Evolutionary conservation across 2,888 invertebrate species (phyloP), one percentile per base, ranked within the genome.

Genomic region (Philonicus albiceps): DNA sequence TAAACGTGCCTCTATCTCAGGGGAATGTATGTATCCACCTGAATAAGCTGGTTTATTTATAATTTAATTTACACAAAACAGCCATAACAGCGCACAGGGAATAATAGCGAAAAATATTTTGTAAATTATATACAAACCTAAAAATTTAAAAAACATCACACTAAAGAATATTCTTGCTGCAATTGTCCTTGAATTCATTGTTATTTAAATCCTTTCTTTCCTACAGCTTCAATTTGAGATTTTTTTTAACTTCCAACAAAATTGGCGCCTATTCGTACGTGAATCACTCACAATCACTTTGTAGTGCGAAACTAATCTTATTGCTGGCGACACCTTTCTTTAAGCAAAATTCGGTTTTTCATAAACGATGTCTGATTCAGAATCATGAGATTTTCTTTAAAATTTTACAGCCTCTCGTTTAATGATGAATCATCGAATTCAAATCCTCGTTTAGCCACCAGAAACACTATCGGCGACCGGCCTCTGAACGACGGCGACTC

Each of bases 101-200:
- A 22, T 3, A 64, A 64, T 22, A 64, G 3, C 3, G 22, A 64
- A 76, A 34, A 43, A 76, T 76, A 11, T 7, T n/a, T 43, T 13
- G n/a, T n/a, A 76, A 49, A 53, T 80, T 49, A 2, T 30, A 80
- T 80, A 80, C 80, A 49, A 80, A 80, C 80, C 80, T 80, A 80
- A n/a, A 53, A 53, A 7, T 40, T 27, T 80, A 31, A 80, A 49
- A 49, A 80, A 49, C 49, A 80, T 27, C 53, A 80, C 49, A 49
- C 80, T 80, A 53, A 80, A 53, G 16, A 49, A 43, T 27, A 80
- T 27, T 49, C 49, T 80, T 13, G 31, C 53, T 80, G 53, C 49
- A 53, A 80, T 40, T 80, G 80, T 80, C 80, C 53, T 80, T 80
- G 80, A 53, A 19, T 80, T 53, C 80, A 80, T 76, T 76, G 8